phyloP scores from a whole-genome alignment of 37 sponge, comb jelly and placozoan genomes.

The Agelas oroides region DNA sequence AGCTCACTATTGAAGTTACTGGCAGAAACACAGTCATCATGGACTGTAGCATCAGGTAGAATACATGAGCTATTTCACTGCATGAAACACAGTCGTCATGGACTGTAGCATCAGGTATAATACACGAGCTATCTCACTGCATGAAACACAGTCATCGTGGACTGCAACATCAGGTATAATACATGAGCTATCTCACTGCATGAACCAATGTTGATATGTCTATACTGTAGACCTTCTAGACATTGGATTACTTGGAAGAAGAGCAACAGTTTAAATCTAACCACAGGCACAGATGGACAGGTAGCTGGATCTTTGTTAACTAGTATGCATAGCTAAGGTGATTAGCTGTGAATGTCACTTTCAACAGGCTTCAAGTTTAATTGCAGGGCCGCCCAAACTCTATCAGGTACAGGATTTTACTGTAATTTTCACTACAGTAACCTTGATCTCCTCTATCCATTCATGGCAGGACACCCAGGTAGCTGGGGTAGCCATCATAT shows the following conservation, averaged over 20 bases:
- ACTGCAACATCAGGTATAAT: conserved; percentile 8
- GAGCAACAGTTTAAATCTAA: not conserved
- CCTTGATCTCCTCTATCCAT: too few relatives aligned
- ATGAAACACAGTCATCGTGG: not conserved
- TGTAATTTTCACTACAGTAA: too few relatives aligned
- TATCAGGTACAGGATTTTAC: too few relatives aligned
- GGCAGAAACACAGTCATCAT: not conserved
- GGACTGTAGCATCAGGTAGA: conserved; percentile 16
- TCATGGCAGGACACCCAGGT: not conserved
- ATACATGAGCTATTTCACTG: not conserved
- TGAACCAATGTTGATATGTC: too few relatives aligned
- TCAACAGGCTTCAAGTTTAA: too few relatives aligned
- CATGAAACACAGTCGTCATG: not conserved
- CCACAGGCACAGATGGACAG: not conserved
- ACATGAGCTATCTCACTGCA: too few relatives aligned
- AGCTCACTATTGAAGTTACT: not conserved
- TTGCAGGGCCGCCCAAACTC: too few relatives aligned
- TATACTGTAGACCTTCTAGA: not conserved
- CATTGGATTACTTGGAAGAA: not conserved
- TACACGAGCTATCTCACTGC: not conserved
- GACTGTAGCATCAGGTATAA: conserved; percentile 18
- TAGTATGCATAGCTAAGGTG: too few relatives aligned
- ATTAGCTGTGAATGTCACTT: too few relatives aligned
- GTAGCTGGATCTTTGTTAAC: too few relatives aligned
- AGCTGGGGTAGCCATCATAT: not conserved